Evolutionary conservation across 2,113 vertebrate species (phyloP).

Genomic region (Dinomys branickii): DNA sequence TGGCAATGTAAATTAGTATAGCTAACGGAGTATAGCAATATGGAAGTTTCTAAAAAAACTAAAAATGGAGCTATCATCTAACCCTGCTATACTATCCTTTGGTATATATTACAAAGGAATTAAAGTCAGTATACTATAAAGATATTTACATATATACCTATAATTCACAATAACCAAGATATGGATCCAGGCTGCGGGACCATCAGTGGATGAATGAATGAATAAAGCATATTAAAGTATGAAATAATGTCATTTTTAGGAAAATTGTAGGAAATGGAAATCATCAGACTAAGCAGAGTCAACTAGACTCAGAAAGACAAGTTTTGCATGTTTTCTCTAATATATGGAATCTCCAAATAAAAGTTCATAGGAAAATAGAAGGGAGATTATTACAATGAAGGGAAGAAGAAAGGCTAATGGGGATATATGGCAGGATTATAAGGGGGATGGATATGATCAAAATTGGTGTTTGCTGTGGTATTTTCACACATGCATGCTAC

Average conservation of each 20-base stretch:
- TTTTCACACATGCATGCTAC: not conserved
- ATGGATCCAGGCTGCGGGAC: not conserved
- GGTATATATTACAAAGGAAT: not conserved
- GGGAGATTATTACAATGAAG: not conserved
- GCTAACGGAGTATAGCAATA: too few species aligned
- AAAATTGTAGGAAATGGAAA: not conserved
- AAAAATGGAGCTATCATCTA: not conserved
- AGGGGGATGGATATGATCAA: not conserved
- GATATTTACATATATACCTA: not conserved
- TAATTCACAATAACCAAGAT: not conserved
- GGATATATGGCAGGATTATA: not conserved
- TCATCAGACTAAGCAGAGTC: not conserved
- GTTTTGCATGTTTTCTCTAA: not conserved
- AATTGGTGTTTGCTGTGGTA: not conserved
- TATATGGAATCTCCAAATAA: not conserved
- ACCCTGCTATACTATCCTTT: not conserved
- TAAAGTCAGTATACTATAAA: not conserved
- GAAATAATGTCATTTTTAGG: not conserved
- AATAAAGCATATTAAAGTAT: not conserved
- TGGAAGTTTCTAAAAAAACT: not conserved
- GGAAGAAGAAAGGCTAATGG: not conserved
- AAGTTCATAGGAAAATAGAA: not conserved
- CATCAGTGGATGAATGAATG: not conserved
- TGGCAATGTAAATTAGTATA: not conserved
- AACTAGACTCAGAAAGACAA: not conserved